A percentile compares a stretch with the other conserved stretches of the same genome.
These are phyloP conservation scores for Anniella stebbinsi DNA, from an alignment of 2,797 vertebrate species.

Conservation along the genomic window DNA sequence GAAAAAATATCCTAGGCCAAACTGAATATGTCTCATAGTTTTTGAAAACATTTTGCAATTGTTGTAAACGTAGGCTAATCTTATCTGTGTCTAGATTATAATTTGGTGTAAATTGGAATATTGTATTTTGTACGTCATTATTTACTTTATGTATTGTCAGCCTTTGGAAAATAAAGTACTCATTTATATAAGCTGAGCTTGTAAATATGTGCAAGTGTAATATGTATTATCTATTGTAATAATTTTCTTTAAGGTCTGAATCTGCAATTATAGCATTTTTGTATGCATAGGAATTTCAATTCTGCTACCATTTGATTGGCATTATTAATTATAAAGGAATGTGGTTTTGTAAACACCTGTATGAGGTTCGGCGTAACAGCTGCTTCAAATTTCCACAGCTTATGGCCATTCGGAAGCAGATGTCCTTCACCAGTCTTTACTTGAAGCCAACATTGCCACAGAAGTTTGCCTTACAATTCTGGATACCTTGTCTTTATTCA, in stretches of 20 bases:
- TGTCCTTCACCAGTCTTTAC: slow-evolving; percentile 90
- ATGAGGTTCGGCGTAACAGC: slow-evolving; percentile 47
- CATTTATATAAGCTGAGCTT: background rate
- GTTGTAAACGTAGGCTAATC: background rate
- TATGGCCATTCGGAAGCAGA: slow-evolving; percentile 93
- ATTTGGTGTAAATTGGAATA: background rate
- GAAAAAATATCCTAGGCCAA: background rate
- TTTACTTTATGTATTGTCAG: background rate
- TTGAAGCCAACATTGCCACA: slow-evolving; percentile 95
- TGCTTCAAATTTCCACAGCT: slow-evolving; percentile 80
- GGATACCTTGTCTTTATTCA: slow-evolving; percentile 94
- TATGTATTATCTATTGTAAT: background rate
- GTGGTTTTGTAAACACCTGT: slow-evolving; percentile 30
- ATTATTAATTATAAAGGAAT: slow-evolving; percentile 22
- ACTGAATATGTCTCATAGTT: background rate
- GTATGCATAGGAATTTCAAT: background rate
- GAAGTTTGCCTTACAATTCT: slow-evolving; percentile 96
- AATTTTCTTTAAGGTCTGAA: background rate
- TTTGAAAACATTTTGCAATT: background rate
- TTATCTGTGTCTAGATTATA: background rate
- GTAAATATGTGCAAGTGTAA: background rate
- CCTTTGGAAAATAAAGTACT: background rate
- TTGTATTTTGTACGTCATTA: background rate
- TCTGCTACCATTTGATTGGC: background rate
- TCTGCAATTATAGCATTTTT: background rate